Percentiles rank a stretch among this genome's conserved stretches.
Conservation (phyloP, 2,113 vertebrate genomes). For the Mus spicilegus region DNA sequence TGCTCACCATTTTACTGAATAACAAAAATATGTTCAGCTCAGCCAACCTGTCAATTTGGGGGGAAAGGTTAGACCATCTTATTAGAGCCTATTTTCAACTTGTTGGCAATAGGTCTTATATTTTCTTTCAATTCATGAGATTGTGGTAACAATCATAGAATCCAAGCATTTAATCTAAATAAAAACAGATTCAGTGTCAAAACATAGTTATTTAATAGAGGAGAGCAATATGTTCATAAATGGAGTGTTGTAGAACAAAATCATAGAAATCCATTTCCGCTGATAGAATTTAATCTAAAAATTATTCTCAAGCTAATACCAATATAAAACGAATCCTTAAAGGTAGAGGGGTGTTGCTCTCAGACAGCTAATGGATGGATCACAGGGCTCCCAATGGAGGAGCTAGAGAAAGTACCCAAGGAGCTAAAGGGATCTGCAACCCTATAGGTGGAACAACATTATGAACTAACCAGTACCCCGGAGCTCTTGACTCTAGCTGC, state of each 20-base stretch:
- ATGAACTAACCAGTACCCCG: too few relatives aligned
- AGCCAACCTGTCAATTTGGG: background rate
- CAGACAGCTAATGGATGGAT: too few relatives aligned
- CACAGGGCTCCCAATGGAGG: too few relatives aligned
- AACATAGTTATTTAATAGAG: background rate
- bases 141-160: background rate
- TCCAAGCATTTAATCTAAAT: background rate
- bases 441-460: too few relatives aligned
- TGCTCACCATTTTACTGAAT: background rate
- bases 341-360: too few relatives aligned
- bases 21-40: background rate
- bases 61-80: background rate
- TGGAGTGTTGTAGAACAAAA: slow-evolving; percentile 2
- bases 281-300: slow-evolving; percentile 12
- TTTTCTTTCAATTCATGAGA: background rate
- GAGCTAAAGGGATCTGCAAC: too few relatives aligned
- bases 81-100: background rate
- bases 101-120: background rate
- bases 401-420: too few relatives aligned
- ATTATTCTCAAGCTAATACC: background rate
- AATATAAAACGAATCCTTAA: background rate
- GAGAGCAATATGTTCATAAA: background rate
- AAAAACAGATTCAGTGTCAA: background rate
- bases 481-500: too few relatives aligned
- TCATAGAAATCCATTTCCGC: background rate